Conservation (phyloP, 2,797 vertebrate species). For the Muscicapa striata region DNA sequence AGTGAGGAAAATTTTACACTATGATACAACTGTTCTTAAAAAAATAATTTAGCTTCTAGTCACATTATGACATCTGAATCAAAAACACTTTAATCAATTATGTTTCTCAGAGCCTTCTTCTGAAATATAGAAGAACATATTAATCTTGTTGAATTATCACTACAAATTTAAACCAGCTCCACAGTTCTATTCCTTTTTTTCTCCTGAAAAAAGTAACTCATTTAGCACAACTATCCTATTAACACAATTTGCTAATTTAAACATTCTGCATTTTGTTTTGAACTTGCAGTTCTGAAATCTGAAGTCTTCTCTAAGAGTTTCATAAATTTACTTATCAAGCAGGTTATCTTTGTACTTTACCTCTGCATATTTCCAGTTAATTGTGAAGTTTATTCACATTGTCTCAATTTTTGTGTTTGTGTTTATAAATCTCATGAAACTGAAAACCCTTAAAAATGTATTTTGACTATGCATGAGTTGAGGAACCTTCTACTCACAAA, state of each 20-base stretch:
- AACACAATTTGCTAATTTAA: not conserved
- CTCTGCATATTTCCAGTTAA: not conserved
- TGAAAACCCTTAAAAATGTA: not conserved
- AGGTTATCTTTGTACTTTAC: not conserved
- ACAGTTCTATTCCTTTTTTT: not conserved
- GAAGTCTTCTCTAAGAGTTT: not conserved
- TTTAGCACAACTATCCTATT: not conserved
- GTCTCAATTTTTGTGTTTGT: not conserved
- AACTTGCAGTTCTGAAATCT: not conserved
- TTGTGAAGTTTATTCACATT: not conserved
- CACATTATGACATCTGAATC: not conserved
- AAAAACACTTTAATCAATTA: not conserved
- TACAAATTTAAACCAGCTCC: not conserved
- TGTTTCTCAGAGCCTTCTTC: not conserved
- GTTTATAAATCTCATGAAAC: not conserved
- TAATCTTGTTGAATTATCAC: not conserved
- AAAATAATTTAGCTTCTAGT: not conserved
- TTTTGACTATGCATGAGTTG: not conserved
- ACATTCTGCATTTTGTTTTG: not conserved
- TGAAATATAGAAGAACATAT: not conserved
- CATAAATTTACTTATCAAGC: not conserved
- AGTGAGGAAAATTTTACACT: not conserved
- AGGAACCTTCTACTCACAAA: not conserved
- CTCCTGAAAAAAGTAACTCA: not conserved
- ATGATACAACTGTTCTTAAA: not conserved